Evolutionary conservation across 2,113 vertebrate genomes (phyloP), one percentile per base, ranked within the genome.

Genomic region (Lepus americanus): DNA sequence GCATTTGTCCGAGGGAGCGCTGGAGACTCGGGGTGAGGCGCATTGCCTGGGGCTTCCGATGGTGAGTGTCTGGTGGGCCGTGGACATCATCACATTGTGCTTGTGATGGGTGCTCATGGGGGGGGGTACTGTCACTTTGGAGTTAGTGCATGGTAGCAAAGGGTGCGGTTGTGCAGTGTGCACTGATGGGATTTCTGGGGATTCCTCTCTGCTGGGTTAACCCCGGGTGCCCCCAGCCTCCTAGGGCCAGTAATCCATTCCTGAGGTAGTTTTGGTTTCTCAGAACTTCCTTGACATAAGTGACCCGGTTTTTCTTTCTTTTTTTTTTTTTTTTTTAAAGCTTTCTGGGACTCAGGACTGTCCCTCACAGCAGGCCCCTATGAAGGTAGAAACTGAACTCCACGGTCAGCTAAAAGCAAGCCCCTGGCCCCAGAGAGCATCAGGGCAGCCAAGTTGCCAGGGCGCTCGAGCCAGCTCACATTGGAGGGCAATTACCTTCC

Each of bases 211-310:
- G 63, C 63, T 36, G 67, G 20, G 10, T 51, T 79, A 33, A 55
- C 39, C 77, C 83, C 79, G 20, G 16, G 10, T 19, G 51, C 59
- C 80, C 92, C 63, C 39, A 87, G 70, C 93, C 78, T 93, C 70
- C 73, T n/a, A 44, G 69, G 82, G 61, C 95, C 27, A 72, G 39
- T 51, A 78, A 74, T 78, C 92, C 88, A 59, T 90, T 95, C 92
- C 94, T 96, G 95, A 92, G 95, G 96, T 97, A 95, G 70, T 97
- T 98, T 97, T 97, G 97, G 97, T 96, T 97, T 98, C 97, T 96
- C 80, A 96, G 94, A 98, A 98, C 97, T 98, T 98, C 98, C 97
- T 96, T 98, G 94, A 98, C 97, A 98, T 98, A 96, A 97, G 95
- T 93, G 93, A 92, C 85, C 93, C 86, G 81, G 76, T 74, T 95